These are phyloP conservation scores for Sakesphorus luctuosus DNA, from an alignment of 2,113 vertebrate genomes.

Conservation along the genomic window DNA sequence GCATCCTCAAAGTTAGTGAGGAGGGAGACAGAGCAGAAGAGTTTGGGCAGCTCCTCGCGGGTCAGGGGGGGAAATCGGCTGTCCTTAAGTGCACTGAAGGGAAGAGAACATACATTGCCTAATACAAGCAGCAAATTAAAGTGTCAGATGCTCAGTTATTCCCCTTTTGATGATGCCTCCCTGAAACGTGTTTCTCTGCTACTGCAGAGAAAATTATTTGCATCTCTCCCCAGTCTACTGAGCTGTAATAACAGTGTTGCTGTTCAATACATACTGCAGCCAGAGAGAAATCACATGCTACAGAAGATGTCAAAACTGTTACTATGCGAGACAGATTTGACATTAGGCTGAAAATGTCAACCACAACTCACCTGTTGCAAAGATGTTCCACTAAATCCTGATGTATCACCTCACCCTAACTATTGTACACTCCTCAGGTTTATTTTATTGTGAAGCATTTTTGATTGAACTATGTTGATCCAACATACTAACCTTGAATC, in stretches of 20 bases:
- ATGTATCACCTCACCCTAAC: background rate
- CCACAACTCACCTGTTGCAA: background rate
- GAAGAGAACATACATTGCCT: slow-evolving; percentile 23
- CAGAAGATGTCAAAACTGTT: background rate
- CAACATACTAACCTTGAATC: background rate
- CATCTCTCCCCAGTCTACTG: background rate
- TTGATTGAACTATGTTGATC: background rate
- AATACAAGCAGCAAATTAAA: background rate
- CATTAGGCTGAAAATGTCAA: background rate
- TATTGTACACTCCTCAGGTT: background rate
- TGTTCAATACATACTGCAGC: background rate
- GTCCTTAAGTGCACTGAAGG: slow-evolving; percentile 87
- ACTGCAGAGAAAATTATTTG: background rate
- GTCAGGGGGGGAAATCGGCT: slow-evolving; percentile 86
- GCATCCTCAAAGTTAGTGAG: slow-evolving; percentile 89
- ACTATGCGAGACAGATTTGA: background rate
- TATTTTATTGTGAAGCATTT: background rate
- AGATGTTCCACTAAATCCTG: background rate
- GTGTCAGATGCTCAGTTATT: background rate
- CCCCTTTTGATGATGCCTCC: background rate
- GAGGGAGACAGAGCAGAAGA: slow-evolving; percentile 89
- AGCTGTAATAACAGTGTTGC: background rate
- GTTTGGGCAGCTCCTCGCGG: slow-evolving; percentile 87
- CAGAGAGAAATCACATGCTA: background rate
- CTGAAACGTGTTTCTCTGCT: background rate